Evolutionary conservation across 2,113 vertebrate genomes (phyloP).

Genomic region (human (Homo sapiens)): GRCh38 chr17:74833501-74834000

Average conservation of each 20-base stretch:
- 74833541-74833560: not conserved
- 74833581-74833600: not conserved
- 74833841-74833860: not conserved
- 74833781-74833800: not conserved
- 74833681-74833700: not conserved
- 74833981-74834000: not conserved
- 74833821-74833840: not conserved
- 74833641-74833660: not conserved
- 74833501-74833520: accelerated
- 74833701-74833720: not conserved
- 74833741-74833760: not conserved
- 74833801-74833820: not conserved
- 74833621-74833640: accelerated
- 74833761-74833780: not conserved
- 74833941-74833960: not conserved
- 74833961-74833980: not conserved
- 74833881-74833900: not conserved
- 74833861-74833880: not conserved
- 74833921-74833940: not conserved
- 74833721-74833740: not conserved
- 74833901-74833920: not conserved
- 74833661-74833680: not conserved
- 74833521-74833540: not conserved
- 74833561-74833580: not conserved
- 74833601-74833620: not conserved